These are phyloP conservation scores for Actias luna DNA, from an alignment of 2,888 invertebrate species.

Conservation along the genomic window DNA sequence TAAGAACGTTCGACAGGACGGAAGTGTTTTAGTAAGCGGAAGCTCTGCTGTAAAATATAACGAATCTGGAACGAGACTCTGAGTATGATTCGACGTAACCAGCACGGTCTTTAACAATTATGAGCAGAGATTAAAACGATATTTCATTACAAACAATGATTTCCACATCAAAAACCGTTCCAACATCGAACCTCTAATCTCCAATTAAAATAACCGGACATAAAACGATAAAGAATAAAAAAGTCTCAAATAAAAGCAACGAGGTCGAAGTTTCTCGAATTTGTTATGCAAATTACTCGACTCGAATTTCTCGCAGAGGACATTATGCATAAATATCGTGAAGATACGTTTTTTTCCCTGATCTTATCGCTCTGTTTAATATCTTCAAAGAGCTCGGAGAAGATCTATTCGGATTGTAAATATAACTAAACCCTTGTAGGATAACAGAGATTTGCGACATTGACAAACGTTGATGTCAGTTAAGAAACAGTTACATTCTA, in stretches of 20 bases:
- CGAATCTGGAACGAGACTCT: too few species aligned
- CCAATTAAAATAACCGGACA: conserved; percentile 16
- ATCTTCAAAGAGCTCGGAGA: neutral
- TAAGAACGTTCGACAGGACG: too few species aligned
- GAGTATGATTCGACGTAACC: too few species aligned
- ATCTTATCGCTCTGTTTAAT: neutral
- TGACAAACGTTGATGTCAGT: neutral
- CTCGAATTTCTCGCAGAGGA: conserved; percentile 5
- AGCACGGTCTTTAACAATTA: too few species aligned
- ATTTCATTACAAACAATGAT: neutral
- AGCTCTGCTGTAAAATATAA: too few species aligned
- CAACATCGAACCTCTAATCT: conserved; percentile 17
- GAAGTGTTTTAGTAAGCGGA: too few species aligned
- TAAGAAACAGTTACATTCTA: neutral
- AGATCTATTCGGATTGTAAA: neutral
- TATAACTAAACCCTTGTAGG: neutral
- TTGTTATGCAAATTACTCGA: conserved; percentile 25
- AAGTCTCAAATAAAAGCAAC: conserved; percentile 17
- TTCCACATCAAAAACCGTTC: neutral
- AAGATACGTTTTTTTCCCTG: neutral
- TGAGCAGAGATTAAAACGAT: too few species aligned
- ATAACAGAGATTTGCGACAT: neutral
- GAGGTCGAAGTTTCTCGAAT: conserved; percentile 15
- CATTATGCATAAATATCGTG: conserved; percentile 4
- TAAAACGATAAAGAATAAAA: conserved; percentile 19